A percentile compares a stretch with the other conserved stretches of the same genome.
phyloP scores from a whole-genome alignment of 2,888 invertebrate species.

The Mesodorylaimus sp. region DNA sequence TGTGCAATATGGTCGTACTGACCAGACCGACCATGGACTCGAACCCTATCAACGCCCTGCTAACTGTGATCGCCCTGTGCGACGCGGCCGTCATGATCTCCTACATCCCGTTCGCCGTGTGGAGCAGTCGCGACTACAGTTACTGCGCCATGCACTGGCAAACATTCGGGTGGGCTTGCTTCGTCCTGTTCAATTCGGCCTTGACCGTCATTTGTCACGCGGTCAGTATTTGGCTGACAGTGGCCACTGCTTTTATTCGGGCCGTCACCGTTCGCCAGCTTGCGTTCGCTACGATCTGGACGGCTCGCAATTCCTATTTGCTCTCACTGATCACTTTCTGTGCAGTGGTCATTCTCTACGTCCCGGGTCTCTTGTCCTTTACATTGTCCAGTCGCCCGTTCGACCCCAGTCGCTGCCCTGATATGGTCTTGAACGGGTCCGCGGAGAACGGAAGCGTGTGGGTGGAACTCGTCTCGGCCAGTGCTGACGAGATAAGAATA shows the following conservation, averaged over 20 bases:
- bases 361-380: neutral
- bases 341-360: neutral
- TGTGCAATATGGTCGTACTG: constrained; percentile 2
- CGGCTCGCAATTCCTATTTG: neutral
- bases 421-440: no score
- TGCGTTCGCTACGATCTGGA: neutral
- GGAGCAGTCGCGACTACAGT: neutral
- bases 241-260: constrained; percentile 6
- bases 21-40: constrained; percentile 3
- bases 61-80: constrained; percentile 8
- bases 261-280: neutral
- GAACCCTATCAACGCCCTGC: constrained; percentile 3
- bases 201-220: constrained; percentile 8
- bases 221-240: constrained; percentile 10
- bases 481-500: neutral
- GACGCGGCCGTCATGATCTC: constrained; percentile 4
- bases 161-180: neutral
- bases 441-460: no score
- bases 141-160: no score
- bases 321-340: neutral
- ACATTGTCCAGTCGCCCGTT: neutral
- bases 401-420: neutral
- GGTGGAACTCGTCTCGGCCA: no score
- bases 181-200: constrained; percentile 4
- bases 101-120: constrained; percentile 1